Conservation (phyloP, 2,797 vertebrate genomes). For the Crenuchus spilurus region DNA sequence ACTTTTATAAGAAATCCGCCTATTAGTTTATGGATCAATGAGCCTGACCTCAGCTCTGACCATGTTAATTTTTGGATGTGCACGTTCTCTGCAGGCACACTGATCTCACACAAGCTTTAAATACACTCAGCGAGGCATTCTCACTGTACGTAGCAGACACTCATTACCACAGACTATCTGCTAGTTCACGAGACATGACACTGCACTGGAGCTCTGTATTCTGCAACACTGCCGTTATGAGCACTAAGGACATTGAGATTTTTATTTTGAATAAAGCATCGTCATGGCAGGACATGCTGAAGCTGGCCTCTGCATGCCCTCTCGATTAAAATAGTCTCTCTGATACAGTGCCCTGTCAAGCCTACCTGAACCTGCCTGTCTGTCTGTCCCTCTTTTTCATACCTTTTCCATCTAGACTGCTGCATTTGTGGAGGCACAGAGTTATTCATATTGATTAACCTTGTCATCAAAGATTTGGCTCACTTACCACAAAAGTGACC, state of each 20-base stretch:
- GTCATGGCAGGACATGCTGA: not conserved
- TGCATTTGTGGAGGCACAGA: slow-evolving; percentile 1
- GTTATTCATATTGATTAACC: slow-evolving; percentile 24
- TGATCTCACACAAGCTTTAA: slow-evolving; percentile 32
- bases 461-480: slow-evolving; percentile 21
- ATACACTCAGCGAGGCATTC: slow-evolving; percentile 16
- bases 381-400: slow-evolving; percentile 22
- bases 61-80: slow-evolving; percentile 14
- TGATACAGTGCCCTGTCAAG: not conserved
- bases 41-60: slow-evolving; percentile 18
- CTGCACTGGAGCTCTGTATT: slow-evolving; percentile 14
- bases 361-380: slow-evolving; percentile 2
- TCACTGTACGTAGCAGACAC: slow-evolving; percentile 21
- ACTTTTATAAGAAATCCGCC: not conserved
- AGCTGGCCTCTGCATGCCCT: not conserved
- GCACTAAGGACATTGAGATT: slow-evolving; percentile 1
- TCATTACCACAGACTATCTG: slow-evolving; percentile 25
- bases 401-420: slow-evolving; percentile 46
- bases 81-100: slow-evolving; percentile 14
- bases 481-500: not conserved
- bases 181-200: slow-evolving; percentile 4
- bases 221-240: not conserved
- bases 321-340: not conserved
- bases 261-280: slow-evolving; percentile 10
- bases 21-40: slow-evolving; percentile 34